Evolutionary conservation across 1,140 invertebrate genomes (phyloP).

Genomic region (Mactra quadrangularis): DNA sequence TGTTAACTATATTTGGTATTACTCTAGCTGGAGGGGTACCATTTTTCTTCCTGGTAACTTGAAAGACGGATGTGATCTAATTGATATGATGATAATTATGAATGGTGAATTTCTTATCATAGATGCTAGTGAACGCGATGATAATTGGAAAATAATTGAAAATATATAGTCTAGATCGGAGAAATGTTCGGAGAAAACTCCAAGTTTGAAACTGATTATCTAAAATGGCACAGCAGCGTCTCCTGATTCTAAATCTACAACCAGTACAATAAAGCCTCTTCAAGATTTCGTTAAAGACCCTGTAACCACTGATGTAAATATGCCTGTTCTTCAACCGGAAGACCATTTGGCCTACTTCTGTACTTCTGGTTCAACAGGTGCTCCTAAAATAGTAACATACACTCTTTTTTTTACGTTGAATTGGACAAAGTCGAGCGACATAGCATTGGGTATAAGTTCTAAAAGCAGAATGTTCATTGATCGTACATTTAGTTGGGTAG

Average conservation of each 20-base stretch:
- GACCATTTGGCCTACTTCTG: conserved; percentile 30
- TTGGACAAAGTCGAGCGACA: conserved; percentile 24
- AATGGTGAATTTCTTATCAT: conserved; percentile 30
- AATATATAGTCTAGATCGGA: not conserved
- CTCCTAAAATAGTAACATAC: conserved; percentile 28
- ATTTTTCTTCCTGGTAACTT: conserved; percentile 13
- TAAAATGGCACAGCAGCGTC: conserved; percentile 10
- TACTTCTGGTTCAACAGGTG: conserved; percentile 48
- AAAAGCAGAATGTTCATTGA: conserved; percentile 36
- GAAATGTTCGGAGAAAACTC: not conserved
- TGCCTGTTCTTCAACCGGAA: conserved; percentile 47
- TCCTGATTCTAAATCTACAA: not conserved
- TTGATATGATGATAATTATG: conserved; percentile 10
- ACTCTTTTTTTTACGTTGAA: conserved; percentile 50
- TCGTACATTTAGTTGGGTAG: conserved; percentile 56
- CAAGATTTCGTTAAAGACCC: not conserved
- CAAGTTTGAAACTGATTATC: conserved; percentile 6
- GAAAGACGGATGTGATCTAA: conserved; percentile 47
- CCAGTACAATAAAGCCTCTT: not conserved
- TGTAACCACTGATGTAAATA: not conserved
- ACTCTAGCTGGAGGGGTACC: conserved; percentile 44
- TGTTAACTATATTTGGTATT: conserved; percentile 2
- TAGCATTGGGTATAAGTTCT: conserved; percentile 11
- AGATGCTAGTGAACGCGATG: not conserved
- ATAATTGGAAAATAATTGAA: conserved; percentile 21